Evolutionary conservation across 2,113 vertebrate genomes (phyloP), one percentile per base, ranked within the genome.

Genomic region (Ia io): DNA sequence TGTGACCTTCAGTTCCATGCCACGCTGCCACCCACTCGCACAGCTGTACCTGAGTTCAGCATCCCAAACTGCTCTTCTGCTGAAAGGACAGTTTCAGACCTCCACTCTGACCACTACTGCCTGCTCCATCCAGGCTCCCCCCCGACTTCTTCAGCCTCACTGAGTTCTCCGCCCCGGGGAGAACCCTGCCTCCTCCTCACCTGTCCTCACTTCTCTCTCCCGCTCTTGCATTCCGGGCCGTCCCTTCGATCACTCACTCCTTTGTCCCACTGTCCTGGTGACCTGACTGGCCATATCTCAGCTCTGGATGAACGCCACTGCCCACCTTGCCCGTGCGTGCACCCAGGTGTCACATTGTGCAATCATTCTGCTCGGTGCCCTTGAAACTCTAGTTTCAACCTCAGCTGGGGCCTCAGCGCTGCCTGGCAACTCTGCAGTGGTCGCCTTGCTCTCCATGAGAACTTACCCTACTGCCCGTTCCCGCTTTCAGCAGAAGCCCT

Each of bases 391-490:
- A 79, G 51, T 67, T n/a, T 49, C 12, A 61, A 6, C 42, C 30
- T 51, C 49, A 65, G 63, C 53, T 71, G 7, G n/a, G 53, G n/a
- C 23, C 59, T 73, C 20, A 14, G 67, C 20, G 22, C 53, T 67
- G 71, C n/a, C 69, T 40, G 77, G 49, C 30, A 20, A 37, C 53
- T 61, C 63, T 82, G 73, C 56, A 30, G 0, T 18, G 56, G 40
- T 56, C 0, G 0, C 30, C 7, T 63, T 44, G 32, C 49, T 77
- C 12, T 59, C n/a, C 2, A 0, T 2, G 25, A 9, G 5, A 16
- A 28, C 47, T 32, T 35, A 16, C 18, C 20, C 65, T 9, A 14
- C 73, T 23, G 5, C 18, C n/a, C 23, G 16, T 17, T 28, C 7
- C 8, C 32, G 17, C 40, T 65, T 49, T 87, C 53, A 51, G 59